These are phyloP conservation scores for Lytechinus variegatus DNA, from an alignment of 35 echinoderm and acorn worm species.

Conservation along the genomic window DNA sequence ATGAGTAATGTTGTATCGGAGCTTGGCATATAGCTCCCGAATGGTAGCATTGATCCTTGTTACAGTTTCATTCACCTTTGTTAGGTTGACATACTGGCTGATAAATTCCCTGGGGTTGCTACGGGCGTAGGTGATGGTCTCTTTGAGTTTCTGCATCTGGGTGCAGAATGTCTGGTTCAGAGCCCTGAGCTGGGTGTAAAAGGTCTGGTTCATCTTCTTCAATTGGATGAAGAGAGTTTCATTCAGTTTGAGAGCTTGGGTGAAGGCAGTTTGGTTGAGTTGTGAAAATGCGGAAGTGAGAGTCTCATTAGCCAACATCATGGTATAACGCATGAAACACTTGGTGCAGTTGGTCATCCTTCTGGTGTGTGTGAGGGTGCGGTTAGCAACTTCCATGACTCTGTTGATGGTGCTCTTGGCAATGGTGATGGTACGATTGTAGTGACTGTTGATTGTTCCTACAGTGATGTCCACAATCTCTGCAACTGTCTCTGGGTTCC, in stretches of 20 bases:
- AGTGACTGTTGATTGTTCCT: conserved; percentile 50
- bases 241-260: background rate
- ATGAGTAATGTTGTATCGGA: conserved; percentile 53
- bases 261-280: conserved; percentile 27
- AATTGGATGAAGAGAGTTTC: conserved; percentile 10
- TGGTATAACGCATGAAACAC: conserved; percentile 36
- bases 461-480: conserved; percentile 73
- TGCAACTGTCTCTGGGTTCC: conserved; percentile 89
- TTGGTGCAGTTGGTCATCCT: conserved; percentile 54
- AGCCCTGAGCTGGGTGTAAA: background rate
- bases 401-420: conserved; percentile 58
- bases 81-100: conserved; percentile 56
- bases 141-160: conserved; percentile 16
- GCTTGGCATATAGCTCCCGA: background rate
- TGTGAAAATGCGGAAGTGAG: background rate
- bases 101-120: conserved; percentile 67
- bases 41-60: conserved; percentile 53
- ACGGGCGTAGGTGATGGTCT: conserved; percentile 57
- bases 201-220: conserved; percentile 21
- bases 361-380: conserved; percentile 30
- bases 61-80: conserved; percentile 47
- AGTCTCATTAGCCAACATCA: conserved; percentile 37
- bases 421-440: conserved; percentile 44
- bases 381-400: conserved; percentile 47
- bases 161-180: conserved; percentile 32